Percentiles rank a stretch among this genome's conserved stretches.
Evolutionary conservation across 2,113 vertebrate species (phyloP).

Genomic region (Rhagologus leucostigma): DNA sequence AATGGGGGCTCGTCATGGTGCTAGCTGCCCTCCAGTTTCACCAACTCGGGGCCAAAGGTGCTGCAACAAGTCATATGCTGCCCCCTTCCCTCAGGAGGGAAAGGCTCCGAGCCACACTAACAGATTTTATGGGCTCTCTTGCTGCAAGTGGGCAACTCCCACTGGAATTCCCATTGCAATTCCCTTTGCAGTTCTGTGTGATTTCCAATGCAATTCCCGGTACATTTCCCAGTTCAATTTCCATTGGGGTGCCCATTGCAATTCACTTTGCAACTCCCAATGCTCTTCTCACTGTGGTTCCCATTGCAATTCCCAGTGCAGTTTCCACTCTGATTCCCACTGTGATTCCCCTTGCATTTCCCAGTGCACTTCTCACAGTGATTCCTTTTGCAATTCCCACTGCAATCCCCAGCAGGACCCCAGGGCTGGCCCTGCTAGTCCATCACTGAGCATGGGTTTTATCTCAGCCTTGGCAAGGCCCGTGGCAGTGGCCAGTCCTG

Average conservation of each 20-base stretch:
- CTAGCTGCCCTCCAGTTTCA: background rate
- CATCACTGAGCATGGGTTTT: background rate
- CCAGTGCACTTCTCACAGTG: background rate
- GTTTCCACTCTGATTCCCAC: background rate
- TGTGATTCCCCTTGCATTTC: background rate
- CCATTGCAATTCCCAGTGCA: background rate
- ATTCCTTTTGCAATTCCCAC: background rate
- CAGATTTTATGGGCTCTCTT: background rate
- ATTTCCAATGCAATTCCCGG: background rate
- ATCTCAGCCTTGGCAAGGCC: background rate
- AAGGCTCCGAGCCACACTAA: background rate
- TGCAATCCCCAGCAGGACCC: background rate
- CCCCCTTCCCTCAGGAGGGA: background rate
- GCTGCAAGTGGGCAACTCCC: background rate
- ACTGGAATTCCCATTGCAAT: background rate
- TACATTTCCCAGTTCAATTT: background rate
- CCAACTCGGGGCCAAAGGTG: background rate
- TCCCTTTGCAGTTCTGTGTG: background rate
- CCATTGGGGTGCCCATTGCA: background rate
- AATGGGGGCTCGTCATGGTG: rapidly evolving
- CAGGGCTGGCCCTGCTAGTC: background rate
- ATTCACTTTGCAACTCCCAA: background rate
- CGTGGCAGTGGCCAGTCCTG: background rate
- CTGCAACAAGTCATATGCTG: background rate
- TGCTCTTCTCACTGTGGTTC: background rate